These are phyloP conservation scores for Helicorthomorpha holstii DNA, from an alignment of 1,140 invertebrate species.

Conservation along the genomic window DNA sequence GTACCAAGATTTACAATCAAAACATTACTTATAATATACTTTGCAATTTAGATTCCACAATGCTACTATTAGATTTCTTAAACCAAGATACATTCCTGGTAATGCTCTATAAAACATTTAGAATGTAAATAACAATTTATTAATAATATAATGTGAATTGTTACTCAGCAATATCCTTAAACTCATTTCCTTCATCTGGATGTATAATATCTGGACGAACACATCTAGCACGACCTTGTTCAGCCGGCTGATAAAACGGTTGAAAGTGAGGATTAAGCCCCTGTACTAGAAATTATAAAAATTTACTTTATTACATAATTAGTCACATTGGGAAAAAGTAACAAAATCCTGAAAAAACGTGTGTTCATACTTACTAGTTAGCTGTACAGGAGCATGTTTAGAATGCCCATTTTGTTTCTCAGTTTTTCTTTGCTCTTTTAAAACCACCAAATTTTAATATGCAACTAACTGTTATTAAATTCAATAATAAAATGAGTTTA, in stretches of 20 bases:
- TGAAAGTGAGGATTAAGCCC: slow-evolving; percentile 14
- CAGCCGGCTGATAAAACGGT: slow-evolving; percentile 23
- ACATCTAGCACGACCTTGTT: slow-evolving; percentile 20
- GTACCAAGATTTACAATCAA: slow-evolving; percentile 2
- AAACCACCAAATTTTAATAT: neutral
- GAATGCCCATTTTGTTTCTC: neutral
- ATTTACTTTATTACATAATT: neutral
- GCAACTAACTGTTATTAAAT: neutral
- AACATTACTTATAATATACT: slow-evolving; percentile 17
- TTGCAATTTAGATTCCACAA: slow-evolving; percentile 29
- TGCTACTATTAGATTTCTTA: slow-evolving; percentile 29
- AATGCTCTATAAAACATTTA: slow-evolving; percentile 13
- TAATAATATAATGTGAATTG: neutral
- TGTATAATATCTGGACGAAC: slow-evolving; percentile 28
- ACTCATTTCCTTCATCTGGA: slow-evolving; percentile 23
- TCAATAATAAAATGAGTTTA: neutral
- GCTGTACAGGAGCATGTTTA: neutral
- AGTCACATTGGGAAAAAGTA: no score
- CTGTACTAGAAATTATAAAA: slow-evolving; percentile 5
- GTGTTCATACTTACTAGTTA: neutral
- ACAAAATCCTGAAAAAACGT: no score
- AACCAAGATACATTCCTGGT: slow-evolving; percentile 27
- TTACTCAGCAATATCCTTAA: slow-evolving; percentile 20
- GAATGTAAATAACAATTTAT: neutral
- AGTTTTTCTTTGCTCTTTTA: neutral